These are phyloP conservation scores for Bombus cullumanus DNA, from an alignment of 1,140 invertebrate genomes.

Conservation along the genomic window DNA sequence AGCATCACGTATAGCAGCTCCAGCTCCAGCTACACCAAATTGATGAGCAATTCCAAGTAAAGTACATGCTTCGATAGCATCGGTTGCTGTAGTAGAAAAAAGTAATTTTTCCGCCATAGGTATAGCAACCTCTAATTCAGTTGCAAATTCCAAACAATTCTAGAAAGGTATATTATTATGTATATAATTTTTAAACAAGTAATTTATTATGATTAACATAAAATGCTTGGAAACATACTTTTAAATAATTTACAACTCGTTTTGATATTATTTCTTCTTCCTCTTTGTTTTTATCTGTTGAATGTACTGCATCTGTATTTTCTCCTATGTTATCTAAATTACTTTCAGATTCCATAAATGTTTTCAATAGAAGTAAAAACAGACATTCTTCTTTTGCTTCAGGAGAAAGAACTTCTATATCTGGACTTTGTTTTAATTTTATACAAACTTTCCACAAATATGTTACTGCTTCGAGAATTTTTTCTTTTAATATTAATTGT, in stretches of 20 bases:
- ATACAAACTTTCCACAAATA: constrained; percentile 68
- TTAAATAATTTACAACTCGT: constrained; percentile 76
- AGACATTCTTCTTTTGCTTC: constrained; percentile 74
- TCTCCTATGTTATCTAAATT: neutral
- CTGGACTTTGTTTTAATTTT: constrained; percentile 63
- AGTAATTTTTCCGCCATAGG: constrained; percentile 89
- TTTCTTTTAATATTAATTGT: constrained; percentile 74
- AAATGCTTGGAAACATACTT: constrained; percentile 62
- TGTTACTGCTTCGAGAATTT: constrained; percentile 74
- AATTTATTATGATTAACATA: constrained; percentile 71
- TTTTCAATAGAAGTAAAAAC: constrained; percentile 75
- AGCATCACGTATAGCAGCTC: constrained; percentile 89
- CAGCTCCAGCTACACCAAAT: constrained; percentile 89
- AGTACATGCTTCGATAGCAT: constrained; percentile 92
- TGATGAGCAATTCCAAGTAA: constrained; percentile 92
- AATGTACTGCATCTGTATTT: constrained; percentile 36
- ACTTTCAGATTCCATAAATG: constrained; percentile 76
- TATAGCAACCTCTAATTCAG: constrained; percentile 87
- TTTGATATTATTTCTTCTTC: constrained; percentile 74
- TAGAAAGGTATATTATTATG: constrained; percentile 83
- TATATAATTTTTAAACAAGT: neutral
- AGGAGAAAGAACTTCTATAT: constrained; percentile 65
- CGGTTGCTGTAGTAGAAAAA: constrained; percentile 88
- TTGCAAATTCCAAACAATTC: constrained; percentile 86
- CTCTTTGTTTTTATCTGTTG: constrained; percentile 5